Base-by-base conservation (phyloP, 1,140 invertebrate species). In the Homarus americanus region DNA sequence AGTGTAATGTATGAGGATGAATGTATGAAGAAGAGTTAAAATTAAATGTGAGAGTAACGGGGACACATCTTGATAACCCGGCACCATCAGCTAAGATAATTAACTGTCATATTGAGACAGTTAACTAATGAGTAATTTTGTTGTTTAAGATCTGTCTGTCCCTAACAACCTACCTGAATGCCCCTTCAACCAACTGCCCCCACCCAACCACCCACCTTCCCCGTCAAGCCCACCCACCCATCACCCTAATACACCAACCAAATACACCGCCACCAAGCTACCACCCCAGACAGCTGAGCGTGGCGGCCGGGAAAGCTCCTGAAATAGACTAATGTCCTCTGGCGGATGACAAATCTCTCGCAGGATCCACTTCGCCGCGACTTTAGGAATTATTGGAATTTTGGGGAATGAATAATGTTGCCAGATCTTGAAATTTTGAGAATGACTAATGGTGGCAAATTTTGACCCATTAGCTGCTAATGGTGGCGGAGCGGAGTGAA, bases 391-490 rank as follows among this genome's bases (percentile, higher is more conserved):
- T 69, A 69, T 69, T 69, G 63, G 63, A 69, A 69, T 69, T n/a
- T 69, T 32, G 28, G 28, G 63, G 63, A 69, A 32, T 32, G 63
- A 69, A 7, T 69, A 69, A 69, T 69, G 63, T 69, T 69, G 10
- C 63, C n/a, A 69, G 63, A 32, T 69, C 63, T 69, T 69, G 63
- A 12, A 69, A 69, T 69, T 69, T 69, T 69, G 28, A 32, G 63
- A 32, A 69, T 69, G 63, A 69, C 3, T 69, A 69, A 69, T 69
- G 63, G 5, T 69, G 63, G 63, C 63, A 69, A 69, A 69, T 69
- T 69, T 32, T 69, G 63, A 69, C 63, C 63, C 63, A 69, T 69
- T 69, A 69, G n/a, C 63, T 28, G 63, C n/a, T 69, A 69, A 69
- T 69, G 63, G 28, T 24, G 63, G n/a, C 32, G 12, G 20, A 63